Base-by-base conservation (phyloP, 1,140 invertebrate species). In the Charaxes varanes region DNA sequence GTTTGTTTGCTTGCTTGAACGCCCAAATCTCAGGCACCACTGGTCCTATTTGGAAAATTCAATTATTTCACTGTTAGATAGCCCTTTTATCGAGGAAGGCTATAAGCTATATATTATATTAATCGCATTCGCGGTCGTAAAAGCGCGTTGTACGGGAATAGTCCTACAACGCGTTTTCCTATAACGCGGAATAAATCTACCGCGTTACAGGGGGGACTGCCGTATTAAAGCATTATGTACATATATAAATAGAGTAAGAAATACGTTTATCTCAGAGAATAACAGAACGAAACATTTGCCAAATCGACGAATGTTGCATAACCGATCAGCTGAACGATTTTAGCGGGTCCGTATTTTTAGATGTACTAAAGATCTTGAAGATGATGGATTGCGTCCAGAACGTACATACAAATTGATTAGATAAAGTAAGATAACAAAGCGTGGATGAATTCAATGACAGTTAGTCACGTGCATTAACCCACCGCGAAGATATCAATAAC, bases 381-480 rank as follows among this genome's bases (percentile, higher is more conserved):
- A 13, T 24, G 28, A 41, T 32, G 10, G 8, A 19, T 7, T 28
- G 36, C 10, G 36, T 46, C 46, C 33, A 45, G 46, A 49, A 54
- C n/a, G n/a, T n/a, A n/a, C 23, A 42, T 37, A 42, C 38, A n/a
- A 33, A 36, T 10, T 33, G 52, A 54, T 54, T 45, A 54, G 47
- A 50, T 54, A 54, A 16, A 34, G 13, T 6, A 45, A 23, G 52
- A 38, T 54, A 46, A 54, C 8, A 38, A 38, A 41, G 26, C 21
- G 23, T 27, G 28, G 34, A 22, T 50, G 38, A 54, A 41, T 40
- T 44, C 52, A 54, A 54, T 45, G 46, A 42, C 46, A 53, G 16
- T 8, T 36, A 40, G 26, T 53, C 45, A 49, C 51, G 51, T 53
- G 51, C 23, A 21, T 24, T 17, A 52, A 23, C 28, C 17, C 12